Evolutionary conservation across 1,140 invertebrate genomes (phyloP).

Genomic region (Gryllus bimaculatus): DNA sequence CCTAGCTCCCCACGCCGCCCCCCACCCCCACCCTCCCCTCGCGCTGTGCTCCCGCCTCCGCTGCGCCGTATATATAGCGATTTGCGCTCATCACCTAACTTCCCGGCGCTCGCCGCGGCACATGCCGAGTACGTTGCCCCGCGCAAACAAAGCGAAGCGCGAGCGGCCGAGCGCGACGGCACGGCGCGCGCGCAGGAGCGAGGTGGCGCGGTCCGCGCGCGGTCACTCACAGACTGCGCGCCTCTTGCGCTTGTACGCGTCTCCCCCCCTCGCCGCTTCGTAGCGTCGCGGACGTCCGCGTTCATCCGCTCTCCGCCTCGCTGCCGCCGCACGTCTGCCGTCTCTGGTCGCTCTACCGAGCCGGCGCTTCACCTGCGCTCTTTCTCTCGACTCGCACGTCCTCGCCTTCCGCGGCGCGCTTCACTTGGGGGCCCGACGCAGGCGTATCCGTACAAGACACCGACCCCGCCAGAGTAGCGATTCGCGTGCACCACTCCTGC

Average conservation of each 20-base stretch:
- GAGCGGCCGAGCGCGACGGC: background rate
- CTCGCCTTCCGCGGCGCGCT: too few species aligned
- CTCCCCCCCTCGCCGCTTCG: too few species aligned
- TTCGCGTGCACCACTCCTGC: too few species aligned
- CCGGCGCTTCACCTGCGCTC: too few species aligned
- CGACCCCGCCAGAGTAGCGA: too few species aligned
- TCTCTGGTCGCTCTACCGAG: background rate
- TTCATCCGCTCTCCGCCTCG: background rate
- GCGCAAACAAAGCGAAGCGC: background rate
- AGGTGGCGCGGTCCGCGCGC: background rate
- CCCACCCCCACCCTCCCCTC: background rate
- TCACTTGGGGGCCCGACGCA: too few species aligned
- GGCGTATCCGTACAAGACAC: too few species aligned
- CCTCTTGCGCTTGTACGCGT: background rate
- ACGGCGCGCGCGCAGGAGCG: too few species aligned
- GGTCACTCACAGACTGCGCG: background rate
- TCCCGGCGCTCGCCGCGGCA: background rate
- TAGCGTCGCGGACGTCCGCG: too few species aligned
- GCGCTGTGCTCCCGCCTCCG: background rate
- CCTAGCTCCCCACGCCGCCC: background rate
- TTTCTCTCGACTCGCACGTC: too few species aligned
- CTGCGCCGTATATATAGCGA: background rate
- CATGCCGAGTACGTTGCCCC: background rate
- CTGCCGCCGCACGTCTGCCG: background rate
- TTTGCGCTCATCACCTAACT: background rate